These are phyloP conservation scores for Mustela lutreola DNA, from an alignment of 2,113 vertebrate species.

Conservation along the genomic window DNA sequence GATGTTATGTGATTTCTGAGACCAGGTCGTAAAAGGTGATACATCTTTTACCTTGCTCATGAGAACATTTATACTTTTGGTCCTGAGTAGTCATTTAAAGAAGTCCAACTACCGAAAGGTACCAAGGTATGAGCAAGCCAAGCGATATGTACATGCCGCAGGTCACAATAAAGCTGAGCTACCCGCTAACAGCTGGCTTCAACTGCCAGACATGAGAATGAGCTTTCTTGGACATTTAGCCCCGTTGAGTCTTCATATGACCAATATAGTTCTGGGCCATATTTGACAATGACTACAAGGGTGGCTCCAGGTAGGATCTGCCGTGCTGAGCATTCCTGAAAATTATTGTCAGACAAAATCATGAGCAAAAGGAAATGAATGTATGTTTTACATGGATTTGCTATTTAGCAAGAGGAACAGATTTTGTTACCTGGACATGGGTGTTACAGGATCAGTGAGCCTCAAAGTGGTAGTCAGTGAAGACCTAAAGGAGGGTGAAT, in stretches of 20 bases:
- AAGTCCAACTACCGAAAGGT: background rate
- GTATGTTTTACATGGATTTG: background rate
- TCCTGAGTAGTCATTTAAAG: background rate
- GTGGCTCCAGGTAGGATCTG: background rate
- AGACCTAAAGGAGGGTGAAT: background rate
- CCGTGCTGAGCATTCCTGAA: background rate
- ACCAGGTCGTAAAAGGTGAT: background rate
- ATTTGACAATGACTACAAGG: background rate
- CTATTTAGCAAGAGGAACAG: background rate
- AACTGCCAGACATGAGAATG: background rate
- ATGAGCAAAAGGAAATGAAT: constrained; percentile 13
- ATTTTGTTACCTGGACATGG: background rate
- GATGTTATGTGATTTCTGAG: background rate
- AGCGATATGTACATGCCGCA: background rate
- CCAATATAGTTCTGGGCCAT: background rate
- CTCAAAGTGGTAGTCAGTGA: background rate
- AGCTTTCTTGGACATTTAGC: background rate
- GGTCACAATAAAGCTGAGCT: background rate
- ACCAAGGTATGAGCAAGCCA: background rate
- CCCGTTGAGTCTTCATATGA: background rate
- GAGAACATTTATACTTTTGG: background rate
- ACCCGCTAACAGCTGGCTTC: background rate
- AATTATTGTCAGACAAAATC: constrained; percentile 17
- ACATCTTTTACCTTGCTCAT: background rate
- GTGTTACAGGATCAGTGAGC: background rate